Evolutionary conservation across 1,140 invertebrate species (phyloP), one percentile per base, ranked within the genome.

Genomic region (Ganaspis sp.): DNA sequence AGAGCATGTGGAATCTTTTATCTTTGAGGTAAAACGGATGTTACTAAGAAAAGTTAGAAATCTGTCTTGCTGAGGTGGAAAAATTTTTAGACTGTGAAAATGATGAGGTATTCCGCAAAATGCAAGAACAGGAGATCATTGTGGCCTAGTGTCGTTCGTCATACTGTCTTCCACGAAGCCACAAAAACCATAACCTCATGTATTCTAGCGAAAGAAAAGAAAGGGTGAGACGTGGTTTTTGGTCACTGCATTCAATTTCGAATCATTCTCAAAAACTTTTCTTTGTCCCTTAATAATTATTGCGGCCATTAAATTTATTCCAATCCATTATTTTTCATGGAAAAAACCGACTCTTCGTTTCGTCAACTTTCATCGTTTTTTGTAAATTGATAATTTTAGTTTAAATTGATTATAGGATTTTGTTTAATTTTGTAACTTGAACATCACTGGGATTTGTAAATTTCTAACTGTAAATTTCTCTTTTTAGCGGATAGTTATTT

Each of bases 101-200:
- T 69, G 29, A 75, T 64, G 9, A n/a, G 78, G 70, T 49, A 17
- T 74, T 58, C 49, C n/a, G 72, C 64, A 71, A 70, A 76, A 21
- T 49, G 64, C 40, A 53, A 34, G 40, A 34, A 26, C 70, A 82
- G 76, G 74, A 75, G 69, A 80, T 83, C 78, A 78, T 83, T 78
- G 75, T 76, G 77, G 73, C 37, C 74, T 17, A 74, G 75, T 75
- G 74, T 81, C 76, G 77, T 80, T 79, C 77, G 79, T 83, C 79
- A 77, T 81, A 71, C 75, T 81, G 76, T 76, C 81, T 64, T 64
- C 77, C 58, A 26, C 69, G 70, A 73, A 37, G 71, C 71, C 70
- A 81, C 76, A 73, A 78, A 70, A 79, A 76, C 73, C 69, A 76
- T 72, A 37, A 38, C 71, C 69, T 74, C 77, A 81, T 76, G 74